These are phyloP conservation scores for Babyrousa celebensis DNA, from an alignment of 2,797 vertebrate species.

Conservation along the genomic window DNA sequence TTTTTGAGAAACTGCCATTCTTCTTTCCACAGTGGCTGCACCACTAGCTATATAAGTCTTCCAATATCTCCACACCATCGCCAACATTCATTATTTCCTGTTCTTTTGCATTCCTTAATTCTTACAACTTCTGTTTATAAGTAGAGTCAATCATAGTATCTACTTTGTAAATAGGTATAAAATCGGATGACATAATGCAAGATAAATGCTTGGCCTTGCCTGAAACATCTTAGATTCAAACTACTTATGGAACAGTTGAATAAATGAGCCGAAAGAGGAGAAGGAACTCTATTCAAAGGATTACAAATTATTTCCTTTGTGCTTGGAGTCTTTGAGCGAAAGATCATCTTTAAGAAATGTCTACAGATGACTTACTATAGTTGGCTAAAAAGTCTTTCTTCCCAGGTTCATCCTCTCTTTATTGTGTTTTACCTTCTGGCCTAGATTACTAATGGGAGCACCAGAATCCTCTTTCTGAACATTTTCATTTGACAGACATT, in stretches of 20 bases:
- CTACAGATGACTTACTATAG: not conserved
- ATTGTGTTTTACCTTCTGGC: not conserved
- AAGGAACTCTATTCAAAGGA: not conserved
- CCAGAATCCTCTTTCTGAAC: not conserved
- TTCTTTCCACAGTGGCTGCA: too few species aligned
- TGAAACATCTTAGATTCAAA: not conserved
- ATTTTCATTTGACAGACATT: not conserved
- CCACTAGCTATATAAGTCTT: too few species aligned
- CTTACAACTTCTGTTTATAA: not conserved
- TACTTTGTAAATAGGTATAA: not conserved
- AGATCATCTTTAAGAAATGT: not conserved
- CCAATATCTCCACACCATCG: too few species aligned
- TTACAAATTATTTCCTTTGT: not conserved
- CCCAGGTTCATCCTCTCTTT: not conserved
- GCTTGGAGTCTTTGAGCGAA: not conserved
- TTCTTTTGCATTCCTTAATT: not conserved
- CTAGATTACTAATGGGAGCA: not conserved
- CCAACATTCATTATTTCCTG: too few species aligned
- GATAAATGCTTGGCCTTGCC: not conserved
- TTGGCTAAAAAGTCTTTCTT: not conserved
- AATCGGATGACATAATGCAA: slow-evolving; percentile 30
- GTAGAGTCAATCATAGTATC: not conserved
- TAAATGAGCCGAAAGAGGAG: not conserved
- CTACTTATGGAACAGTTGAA: not conserved
- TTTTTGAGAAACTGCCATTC: too few species aligned